Percentiles rank a stretch among this genome's conserved stretches.
These are phyloP conservation scores for Phortica magna DNA, from an alignment of 2,888 invertebrate species.

Conservation along the genomic window DNA sequence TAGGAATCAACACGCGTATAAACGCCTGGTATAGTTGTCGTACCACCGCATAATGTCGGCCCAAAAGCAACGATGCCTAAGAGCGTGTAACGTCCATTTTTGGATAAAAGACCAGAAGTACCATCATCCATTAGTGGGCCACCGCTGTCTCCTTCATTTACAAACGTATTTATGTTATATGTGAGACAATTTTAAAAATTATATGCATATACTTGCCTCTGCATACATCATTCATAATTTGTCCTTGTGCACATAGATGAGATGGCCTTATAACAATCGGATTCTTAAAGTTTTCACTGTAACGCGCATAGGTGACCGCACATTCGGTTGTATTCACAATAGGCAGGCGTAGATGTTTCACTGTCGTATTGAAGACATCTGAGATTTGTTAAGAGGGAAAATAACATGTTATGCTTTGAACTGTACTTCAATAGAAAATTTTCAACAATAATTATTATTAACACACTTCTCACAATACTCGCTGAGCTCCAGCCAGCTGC, in stretches of 20 bases:
- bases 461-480: constrained; percentile 80
- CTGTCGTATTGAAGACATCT: constrained; percentile 52
- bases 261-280: constrained; percentile 76
- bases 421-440: not conserved
- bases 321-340: constrained; percentile 77
- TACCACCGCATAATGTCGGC: constrained; percentile 74
- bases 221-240: constrained; percentile 77
- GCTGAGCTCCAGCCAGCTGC: constrained; percentile 89
- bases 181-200: not conserved
- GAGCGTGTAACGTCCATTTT: constrained; percentile 62
- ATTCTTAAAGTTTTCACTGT: constrained; percentile 76
- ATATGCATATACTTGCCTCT: constrained; percentile 59
- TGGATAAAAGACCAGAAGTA: constrained; percentile 57
- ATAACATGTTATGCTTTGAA: not conserved
- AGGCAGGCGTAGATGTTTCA: constrained; percentile 78
- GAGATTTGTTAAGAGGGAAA: not conserved
- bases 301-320: constrained; percentile 75
- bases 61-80: constrained; percentile 76
- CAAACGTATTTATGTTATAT: not conserved
- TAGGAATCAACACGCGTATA: constrained; percentile 77
- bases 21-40: constrained; percentile 75
- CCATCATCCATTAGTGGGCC: constrained; percentile 76
- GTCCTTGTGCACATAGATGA: constrained; percentile 77
- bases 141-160: constrained; percentile 73
- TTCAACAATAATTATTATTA: constrained; percentile 19